Percentiles rank a stretch among this genome's conserved stretches.
Evolutionary conservation across 1,140 invertebrate genomes (phyloP).

Genomic region (Pteromalus puparum): DNA sequence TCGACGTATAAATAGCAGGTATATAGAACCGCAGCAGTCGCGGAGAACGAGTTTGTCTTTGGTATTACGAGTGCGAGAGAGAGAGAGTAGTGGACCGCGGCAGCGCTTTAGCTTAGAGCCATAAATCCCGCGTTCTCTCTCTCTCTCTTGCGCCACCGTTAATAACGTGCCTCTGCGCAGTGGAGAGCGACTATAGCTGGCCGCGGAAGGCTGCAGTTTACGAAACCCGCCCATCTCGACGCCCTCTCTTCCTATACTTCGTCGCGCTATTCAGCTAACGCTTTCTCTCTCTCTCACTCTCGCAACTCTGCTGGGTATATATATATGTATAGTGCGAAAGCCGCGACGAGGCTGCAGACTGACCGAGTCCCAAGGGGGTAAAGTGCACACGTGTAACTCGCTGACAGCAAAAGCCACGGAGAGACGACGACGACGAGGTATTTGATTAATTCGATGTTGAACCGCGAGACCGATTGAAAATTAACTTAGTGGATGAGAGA

Average conservation of each 20-base stretch:
- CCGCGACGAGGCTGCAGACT: not conserved
- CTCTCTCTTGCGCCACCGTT: conserved; percentile 59
- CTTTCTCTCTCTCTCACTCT: not conserved
- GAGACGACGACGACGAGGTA: not conserved
- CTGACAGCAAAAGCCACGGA: conserved; percentile 11
- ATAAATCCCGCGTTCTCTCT: conserved; percentile 65
- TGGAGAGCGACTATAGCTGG: not conserved
- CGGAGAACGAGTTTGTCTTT: conserved; percentile 69
- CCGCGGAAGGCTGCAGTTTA: conserved; percentile 66
- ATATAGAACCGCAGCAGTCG: conserved; percentile 59
- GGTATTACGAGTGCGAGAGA: conserved; percentile 64
- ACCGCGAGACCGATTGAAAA: not conserved
- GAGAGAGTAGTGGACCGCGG: not conserved
- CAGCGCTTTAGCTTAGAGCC: conserved; percentile 59
- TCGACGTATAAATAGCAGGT: conserved; percentile 32
- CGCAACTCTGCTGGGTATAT: not conserved
- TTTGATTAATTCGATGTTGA: conserved; percentile 28
- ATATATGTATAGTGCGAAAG: not conserved
- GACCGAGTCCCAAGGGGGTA: not conserved
- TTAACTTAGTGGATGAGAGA: not conserved
- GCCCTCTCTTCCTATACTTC: conserved; percentile 52
- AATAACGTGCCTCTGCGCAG: conserved; percentile 61
- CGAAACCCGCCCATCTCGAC: conserved; percentile 65
- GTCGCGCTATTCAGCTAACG: conserved; percentile 28
- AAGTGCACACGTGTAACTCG: not conserved